phyloP scores from a whole-genome alignment of 2,113 vertebrate genomes.

The Saguinus imperator region DNA sequence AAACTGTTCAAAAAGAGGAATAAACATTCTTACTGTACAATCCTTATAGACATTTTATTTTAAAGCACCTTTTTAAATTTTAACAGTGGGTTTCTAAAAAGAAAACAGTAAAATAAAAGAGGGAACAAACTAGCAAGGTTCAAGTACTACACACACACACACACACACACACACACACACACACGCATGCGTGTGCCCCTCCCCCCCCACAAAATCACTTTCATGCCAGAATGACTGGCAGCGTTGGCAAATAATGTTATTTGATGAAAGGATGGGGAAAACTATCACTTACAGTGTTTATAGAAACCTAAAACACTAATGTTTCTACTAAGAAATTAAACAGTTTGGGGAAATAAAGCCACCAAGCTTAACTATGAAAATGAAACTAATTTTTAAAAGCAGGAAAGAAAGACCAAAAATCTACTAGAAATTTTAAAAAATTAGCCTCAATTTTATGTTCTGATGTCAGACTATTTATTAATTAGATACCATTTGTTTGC shows the following conservation, averaged over 20 bases:
- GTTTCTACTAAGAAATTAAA: conserved; percentile 39
- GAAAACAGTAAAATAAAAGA: conserved; percentile 41
- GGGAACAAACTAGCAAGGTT: conserved; percentile 28
- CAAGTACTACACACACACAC: neutral
- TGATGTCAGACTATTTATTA: conserved; percentile 15
- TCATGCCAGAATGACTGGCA: conserved; percentile 40
- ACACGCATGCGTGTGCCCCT: neutral
- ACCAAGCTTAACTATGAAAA: conserved; percentile 48
- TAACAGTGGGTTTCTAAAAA: conserved; percentile 51
- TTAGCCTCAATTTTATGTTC: neutral
- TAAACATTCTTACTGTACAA: conserved; percentile 58
- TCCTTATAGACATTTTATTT: conserved; percentile 50
- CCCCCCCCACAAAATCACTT: neutral
- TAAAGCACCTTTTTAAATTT: conserved; percentile 58
- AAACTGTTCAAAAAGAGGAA: conserved; percentile 40
- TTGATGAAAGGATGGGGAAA: conserved; percentile 45
- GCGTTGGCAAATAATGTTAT: conserved; percentile 59
- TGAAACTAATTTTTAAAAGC: conserved; percentile 51
- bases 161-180: neutral
- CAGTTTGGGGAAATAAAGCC: conserved; percentile 29
- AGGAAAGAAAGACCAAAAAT: conserved; percentile 31
- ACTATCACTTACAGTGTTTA: conserved; percentile 49
- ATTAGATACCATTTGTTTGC: neutral
- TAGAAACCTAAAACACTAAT: conserved; percentile 54
- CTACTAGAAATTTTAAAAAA: neutral